Base-by-base conservation (phyloP, 2,797 vertebrate species). In the Hypotaenidia philippensis region DNA sequence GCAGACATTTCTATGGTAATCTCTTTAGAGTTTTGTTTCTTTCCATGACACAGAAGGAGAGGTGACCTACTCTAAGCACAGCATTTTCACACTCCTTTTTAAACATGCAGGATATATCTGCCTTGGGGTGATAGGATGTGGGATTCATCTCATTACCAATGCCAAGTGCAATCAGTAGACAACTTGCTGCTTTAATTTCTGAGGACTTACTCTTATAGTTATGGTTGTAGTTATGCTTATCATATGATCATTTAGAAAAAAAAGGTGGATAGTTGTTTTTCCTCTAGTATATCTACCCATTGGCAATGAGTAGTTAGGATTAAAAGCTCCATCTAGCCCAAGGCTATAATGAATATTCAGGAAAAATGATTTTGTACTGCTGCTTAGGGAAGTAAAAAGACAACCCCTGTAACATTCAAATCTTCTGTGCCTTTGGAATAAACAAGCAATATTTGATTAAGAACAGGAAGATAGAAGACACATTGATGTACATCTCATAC, bases 331-430 rank as follows among this genome's bases (percentile, higher is more conserved):
- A 89, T 87, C 56, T 94, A 92, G 90, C 95, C 95, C 87, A 77
- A 93, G 95, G 96, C 96, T 95, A 74, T 94, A 92, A 97, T 96
- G 94, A 97, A 96, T 96, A 97, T 96, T 94, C 93, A 96, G 89
- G 92, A 80, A 90, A 94, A 89, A 92, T 85, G 78, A 78, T 90
- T 96, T 90, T 65, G 60, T 96, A 69, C 90, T 75, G 92, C 85
- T 80, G 89, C 92, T 96, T 87, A 89, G 90, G 86, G 92, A 89
- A 96, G 75, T 89, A 87, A 83, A 96, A 96, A 96, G 94, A 83
- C 94, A 95, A 87, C 71, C 90, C 57, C 71, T 80, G 68, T 83
- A 96, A 95, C 90, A 87, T 93, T 95, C 79, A 89, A 90, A 89
- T 97, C 94, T 89, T 90, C 52, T 80, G 81, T 95, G 95, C 71